Percentiles rank a stretch among this genome's conserved stretches.
These are phyloP conservation scores for Glareola pratincola DNA, from an alignment of 2,113 vertebrate genomes.

Conservation along the genomic window DNA sequence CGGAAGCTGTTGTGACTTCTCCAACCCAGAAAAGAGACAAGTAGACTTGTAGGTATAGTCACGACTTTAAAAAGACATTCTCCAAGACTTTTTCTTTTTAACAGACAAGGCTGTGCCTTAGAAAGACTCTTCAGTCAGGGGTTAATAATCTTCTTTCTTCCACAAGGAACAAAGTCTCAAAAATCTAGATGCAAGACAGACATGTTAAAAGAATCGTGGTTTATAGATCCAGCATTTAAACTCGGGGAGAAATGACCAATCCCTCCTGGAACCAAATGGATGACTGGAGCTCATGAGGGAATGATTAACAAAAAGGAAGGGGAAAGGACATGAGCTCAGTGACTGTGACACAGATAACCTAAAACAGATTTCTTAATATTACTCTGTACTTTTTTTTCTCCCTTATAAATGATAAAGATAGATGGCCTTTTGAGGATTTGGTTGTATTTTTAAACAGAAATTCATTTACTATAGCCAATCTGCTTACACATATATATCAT, in stretches of 20 bases:
- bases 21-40: neutral
- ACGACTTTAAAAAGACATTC: neutral
- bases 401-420: neutral
- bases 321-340: constrained; percentile 63
- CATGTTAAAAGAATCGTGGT: neutral
- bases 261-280: constrained; percentile 45
- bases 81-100: neutral
- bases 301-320: constrained; percentile 65
- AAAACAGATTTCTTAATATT: constrained; percentile 52
- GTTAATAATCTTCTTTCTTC: neutral
- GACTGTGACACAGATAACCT: constrained; percentile 63
- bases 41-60: neutral
- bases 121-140: neutral
- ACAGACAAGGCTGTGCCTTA: neutral
- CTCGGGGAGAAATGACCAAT: neutral
- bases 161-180: neutral
- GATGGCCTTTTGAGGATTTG: neutral
- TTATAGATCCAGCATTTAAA: constrained; percentile 5
- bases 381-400: neutral
- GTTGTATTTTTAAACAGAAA: neutral
- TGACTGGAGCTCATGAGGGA: constrained; percentile 60
- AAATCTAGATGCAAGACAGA: neutral
- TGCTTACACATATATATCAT: neutral
- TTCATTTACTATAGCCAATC: neutral
- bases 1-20: neutral